Evolutionary conservation across 2,888 invertebrate species (phyloP), one percentile per base, ranked within the genome.

Genomic region (Coecobrya sp.): DNA sequence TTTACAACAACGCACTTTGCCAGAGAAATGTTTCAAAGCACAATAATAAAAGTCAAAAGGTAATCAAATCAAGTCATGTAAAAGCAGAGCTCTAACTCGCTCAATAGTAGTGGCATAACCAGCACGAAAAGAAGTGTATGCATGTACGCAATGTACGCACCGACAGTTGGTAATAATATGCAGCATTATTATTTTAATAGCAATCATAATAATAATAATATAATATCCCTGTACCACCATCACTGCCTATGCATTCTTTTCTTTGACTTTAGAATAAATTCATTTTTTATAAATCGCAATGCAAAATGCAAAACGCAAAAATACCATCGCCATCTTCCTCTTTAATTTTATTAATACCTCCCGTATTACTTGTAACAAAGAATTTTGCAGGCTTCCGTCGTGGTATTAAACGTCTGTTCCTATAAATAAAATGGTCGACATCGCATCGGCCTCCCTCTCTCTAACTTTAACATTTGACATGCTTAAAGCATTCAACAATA

Each of bases 61-160:
- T 79, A 79, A 79, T 52, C 49, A 79, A 79, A 79, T 79, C 79
- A 79, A 55, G 42, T 52, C 52, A 79, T 27, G 79, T 49, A 79
- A 79, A 79, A 79, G 27, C 52, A 42, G 19, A 19, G 52, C 27
- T 65, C 13, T n/a, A n/a, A n/a, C n/a, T n/a, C n/a, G n/a, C 27
- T 10, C 13, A 8, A 13, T 19, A 42, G 30, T 1, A 70, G 49
- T n/a, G 10, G 42, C 36, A 19, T 45, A 1, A 42, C 1, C 25
- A 73, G 19, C 30, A 70, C 5, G 10, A 52, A 36, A 52, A 52
- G 3, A 52, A 52, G n/a, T 16, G 52, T 10, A 45, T 52, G 52
- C 52, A 52, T n/a, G 16, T 19, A 59, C 59, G 19, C 16, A 59
- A 59, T 59, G 52, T 13, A 7, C 19, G 19, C 19, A 30, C 27